phyloP scores from a whole-genome alignment of 2,888 invertebrate genomes.

The Tricholauxania praeusta region DNA sequence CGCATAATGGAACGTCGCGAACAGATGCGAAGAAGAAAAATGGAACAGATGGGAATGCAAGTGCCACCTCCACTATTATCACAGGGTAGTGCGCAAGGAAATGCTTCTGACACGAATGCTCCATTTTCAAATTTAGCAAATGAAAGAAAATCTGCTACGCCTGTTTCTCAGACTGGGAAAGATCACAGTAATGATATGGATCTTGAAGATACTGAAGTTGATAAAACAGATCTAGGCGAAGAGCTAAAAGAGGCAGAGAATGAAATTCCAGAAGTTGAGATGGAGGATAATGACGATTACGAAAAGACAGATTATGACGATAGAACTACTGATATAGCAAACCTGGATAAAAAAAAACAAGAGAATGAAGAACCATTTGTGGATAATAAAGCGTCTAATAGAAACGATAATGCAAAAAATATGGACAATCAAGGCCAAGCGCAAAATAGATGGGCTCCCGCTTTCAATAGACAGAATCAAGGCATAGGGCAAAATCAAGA shows the following conservation, averaged over 20 bases:
- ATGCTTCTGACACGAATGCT: too few species aligned
- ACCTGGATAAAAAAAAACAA: not conserved
- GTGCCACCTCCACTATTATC: conserved; percentile 34
- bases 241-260: not conserved
- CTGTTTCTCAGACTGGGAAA: not conserved
- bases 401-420: not conserved
- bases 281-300: not conserved
- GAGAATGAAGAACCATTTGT: not conserved
- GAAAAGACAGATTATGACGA: not conserved
- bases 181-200: conserved; percentile 9
- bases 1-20: conserved; percentile 84
- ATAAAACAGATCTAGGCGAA: not conserved
- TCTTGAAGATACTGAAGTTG: not conserved
- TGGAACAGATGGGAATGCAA: conserved; percentile 49
- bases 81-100: not conserved
- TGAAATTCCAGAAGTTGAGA: conserved; percentile 2
- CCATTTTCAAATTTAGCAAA: not conserved
- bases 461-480: not conserved
- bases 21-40: conserved; percentile 77
- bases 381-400: not conserved
- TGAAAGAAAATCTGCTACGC: not conserved
- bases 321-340: not conserved
- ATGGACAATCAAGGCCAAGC: not conserved
- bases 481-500: not conserved
- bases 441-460: not conserved